Conservation (phyloP, 2,797 vertebrate genomes). For the Chrysocyon brachyurus region DNA sequence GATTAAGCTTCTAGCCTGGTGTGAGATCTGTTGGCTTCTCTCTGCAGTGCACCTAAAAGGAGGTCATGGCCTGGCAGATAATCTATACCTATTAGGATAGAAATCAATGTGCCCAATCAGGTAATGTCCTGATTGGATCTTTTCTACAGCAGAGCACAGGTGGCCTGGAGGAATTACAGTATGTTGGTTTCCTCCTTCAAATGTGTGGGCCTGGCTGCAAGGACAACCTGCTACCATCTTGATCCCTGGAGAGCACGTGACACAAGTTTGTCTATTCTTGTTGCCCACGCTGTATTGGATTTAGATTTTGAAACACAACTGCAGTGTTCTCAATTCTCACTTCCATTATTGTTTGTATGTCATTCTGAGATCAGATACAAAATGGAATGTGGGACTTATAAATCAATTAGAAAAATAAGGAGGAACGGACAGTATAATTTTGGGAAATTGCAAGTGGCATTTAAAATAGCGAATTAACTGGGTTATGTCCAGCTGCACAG, state of each 20-base stretch:
- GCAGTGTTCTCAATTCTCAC: not conserved
- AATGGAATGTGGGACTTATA: not conserved
- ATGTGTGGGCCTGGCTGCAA: not conserved
- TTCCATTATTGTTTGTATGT: not conserved
- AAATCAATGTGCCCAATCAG: slow-evolving; percentile 69
- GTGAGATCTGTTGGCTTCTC: slow-evolving; percentile 43
- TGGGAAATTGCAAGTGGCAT: not conserved
- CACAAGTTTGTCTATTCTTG: not conserved
- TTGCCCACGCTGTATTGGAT: not conserved
- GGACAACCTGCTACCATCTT: not conserved
- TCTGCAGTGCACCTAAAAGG: not conserved
- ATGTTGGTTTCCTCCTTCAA: not conserved
- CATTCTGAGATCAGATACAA: not conserved
- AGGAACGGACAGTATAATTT: not conserved
- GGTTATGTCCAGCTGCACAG: not conserved
- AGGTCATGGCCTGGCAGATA: slow-evolving; percentile 55
- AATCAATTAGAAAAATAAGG: not conserved
- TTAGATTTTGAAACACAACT: not conserved
- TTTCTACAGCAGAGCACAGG: not conserved
- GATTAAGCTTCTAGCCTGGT: slow-evolving; percentile 40
- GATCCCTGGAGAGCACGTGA: not conserved
- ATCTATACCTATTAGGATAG: slow-evolving; percentile 73
- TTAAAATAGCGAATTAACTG: slow-evolving; percentile 2
- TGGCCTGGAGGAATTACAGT: not conserved
- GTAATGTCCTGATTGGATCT: slow-evolving; percentile 63